Percentiles rank a stretch among this genome's conserved stretches.
phyloP scores from a whole-genome alignment of 2,113 vertebrate species.

The Alexandromys fortis region DNA sequence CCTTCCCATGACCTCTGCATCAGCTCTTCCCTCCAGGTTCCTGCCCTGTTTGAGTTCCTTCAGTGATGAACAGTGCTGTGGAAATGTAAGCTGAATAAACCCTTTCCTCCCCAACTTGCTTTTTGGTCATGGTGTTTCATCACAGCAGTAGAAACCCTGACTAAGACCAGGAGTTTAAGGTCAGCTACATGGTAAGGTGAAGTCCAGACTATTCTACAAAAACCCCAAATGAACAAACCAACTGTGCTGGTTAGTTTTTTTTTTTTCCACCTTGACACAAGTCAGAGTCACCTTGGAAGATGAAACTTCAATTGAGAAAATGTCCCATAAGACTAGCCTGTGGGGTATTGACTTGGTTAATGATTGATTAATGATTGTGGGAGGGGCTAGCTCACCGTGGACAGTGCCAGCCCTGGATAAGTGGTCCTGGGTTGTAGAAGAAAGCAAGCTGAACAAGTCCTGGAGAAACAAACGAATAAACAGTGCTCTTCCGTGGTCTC shows the following conservation, averaged over 20 bases:
- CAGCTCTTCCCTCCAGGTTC: not conserved
- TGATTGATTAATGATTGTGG: not conserved
- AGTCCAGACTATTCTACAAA: not conserved
- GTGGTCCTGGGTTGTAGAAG: not conserved
- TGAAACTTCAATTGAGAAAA: not conserved
- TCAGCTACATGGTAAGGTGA: not conserved
- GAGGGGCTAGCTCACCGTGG: not conserved
- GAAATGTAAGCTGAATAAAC: not conserved
- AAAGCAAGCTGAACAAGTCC: not conserved
- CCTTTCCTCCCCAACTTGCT: not conserved
- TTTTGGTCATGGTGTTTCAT: not conserved
- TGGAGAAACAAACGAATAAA: not conserved
- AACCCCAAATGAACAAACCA: not conserved
- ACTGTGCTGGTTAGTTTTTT: not conserved
- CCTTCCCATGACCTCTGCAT: not conserved
- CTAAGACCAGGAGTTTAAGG: not conserved
- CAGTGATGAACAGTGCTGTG: not conserved
- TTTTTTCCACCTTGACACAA: not conserved
- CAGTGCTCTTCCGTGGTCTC: not conserved
- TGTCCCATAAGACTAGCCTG: not conserved
- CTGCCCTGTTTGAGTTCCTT: not conserved
- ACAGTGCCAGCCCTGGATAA: not conserved
- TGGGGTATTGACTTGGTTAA: not conserved
- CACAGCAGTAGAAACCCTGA: not conserved
- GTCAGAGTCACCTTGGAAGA: not conserved